phyloP scores from a whole-genome alignment of 1,140 invertebrate species.

The Penaeus indicus region DNA sequence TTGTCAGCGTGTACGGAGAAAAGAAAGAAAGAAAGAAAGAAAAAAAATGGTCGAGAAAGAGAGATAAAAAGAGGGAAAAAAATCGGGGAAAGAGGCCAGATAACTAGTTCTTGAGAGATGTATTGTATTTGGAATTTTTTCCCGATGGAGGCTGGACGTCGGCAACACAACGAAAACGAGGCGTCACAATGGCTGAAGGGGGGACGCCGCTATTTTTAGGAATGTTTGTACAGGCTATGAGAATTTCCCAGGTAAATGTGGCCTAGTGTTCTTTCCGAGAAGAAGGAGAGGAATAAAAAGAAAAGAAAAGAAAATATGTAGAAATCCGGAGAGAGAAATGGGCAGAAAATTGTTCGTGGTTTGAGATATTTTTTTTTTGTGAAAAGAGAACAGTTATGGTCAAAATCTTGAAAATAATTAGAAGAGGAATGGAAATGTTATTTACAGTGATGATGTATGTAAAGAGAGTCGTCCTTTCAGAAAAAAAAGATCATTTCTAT shows the following conservation, averaged over 20 bases:
- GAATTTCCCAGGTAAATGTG: slow-evolving; percentile 54
- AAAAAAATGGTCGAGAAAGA: neutral
- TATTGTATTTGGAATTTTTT: slow-evolving; percentile 17
- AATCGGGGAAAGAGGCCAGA: too few relatives aligned
- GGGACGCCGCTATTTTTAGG: slow-evolving; percentile 23
- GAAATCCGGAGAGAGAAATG: too few relatives aligned
- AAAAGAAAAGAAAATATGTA: neutral
- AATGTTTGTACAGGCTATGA: slow-evolving; percentile 56
- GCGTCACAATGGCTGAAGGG: neutral
- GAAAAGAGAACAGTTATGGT: too few relatives aligned
- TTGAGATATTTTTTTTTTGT: too few relatives aligned
- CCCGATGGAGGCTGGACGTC: neutral
- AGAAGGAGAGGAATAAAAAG: neutral
- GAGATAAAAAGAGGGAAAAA: neutral
- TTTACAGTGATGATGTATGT: too few relatives aligned
- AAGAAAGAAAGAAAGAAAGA: neutral
- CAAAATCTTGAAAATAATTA: too few relatives aligned
- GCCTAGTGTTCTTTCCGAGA: neutral
- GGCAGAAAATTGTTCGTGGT: too few relatives aligned
- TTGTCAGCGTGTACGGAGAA: neutral
- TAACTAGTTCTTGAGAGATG: slow-evolving; percentile 29
- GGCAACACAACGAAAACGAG: neutral
- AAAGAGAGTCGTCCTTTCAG: too few relatives aligned
- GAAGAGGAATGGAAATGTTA: too few relatives aligned
- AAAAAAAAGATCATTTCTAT: too few relatives aligned